Percentiles rank a stretch among this genome's conserved stretches.
phyloP scores from a whole-genome alignment of 2,797 vertebrate species.

The Agapornis canus region DNA sequence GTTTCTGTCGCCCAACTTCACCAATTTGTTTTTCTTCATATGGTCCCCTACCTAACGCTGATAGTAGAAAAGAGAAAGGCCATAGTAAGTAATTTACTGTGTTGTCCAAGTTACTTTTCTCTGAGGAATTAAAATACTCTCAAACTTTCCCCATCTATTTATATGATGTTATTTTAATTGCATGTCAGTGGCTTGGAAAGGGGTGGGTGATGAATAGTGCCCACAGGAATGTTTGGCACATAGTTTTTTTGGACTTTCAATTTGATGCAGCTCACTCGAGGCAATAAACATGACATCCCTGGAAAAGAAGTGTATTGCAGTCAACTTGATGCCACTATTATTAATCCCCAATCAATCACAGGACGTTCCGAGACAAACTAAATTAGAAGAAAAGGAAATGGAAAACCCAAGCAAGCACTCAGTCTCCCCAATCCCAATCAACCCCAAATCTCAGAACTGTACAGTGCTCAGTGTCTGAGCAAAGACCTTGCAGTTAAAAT shows the following conservation, averaged over 20 bases:
- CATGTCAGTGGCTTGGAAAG: conserved; percentile 64
- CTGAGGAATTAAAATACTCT: conserved; percentile 50
- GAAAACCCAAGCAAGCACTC: not conserved
- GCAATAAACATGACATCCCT: conserved; percentile 55
- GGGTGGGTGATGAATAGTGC: conserved; percentile 49
- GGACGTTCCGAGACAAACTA: conserved; percentile 22
- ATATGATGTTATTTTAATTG: conserved; percentile 74
- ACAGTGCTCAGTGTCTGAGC: not conserved
- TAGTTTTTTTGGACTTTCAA: conserved; percentile 51
- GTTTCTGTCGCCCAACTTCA: not conserved
- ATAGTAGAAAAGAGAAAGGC: not conserved
- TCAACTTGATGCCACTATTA: conserved; percentile 45
- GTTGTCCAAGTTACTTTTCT: conserved; percentile 46
- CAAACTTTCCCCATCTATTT: conserved; percentile 56
- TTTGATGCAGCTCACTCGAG: conserved; percentile 61
- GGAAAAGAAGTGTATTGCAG: conserved; percentile 47
- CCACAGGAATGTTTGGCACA: conserved; percentile 51
- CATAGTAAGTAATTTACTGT: conserved; percentile 30
- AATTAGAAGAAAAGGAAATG: not conserved
- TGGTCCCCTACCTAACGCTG: not conserved
- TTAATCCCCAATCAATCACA: conserved; percentile 60
- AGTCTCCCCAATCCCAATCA: not conserved
- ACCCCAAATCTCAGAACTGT: not conserved
- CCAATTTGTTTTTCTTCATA: not conserved
- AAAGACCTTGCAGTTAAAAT: not conserved